These are phyloP conservation scores for Folsomia candida DNA, from an alignment of 2,888 invertebrate genomes.

Conservation along the genomic window DNA sequence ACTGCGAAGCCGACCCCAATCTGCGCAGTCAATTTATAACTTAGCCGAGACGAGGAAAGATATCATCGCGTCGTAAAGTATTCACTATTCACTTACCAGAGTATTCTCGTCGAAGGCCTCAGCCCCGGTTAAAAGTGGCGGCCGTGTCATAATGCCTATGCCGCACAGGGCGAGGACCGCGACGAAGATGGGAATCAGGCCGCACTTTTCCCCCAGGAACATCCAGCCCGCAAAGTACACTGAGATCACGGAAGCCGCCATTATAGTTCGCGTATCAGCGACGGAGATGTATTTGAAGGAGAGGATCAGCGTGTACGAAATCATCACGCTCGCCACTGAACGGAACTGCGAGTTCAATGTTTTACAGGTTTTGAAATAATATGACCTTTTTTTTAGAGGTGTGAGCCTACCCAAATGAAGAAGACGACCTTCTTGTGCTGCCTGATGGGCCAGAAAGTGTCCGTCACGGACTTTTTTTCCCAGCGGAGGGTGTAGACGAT, in stretches of 20 bases:
- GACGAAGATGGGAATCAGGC: slow-evolving; percentile 34
- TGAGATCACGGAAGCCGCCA: slow-evolving; percentile 38
- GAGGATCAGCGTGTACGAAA: slow-evolving; percentile 34
- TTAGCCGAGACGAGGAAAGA: too few relatives aligned
- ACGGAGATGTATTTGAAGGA: slow-evolving; percentile 40
- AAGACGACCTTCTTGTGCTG: slow-evolving; percentile 33
- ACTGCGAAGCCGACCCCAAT: slow-evolving; percentile 23
- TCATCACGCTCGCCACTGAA: slow-evolving; percentile 29
- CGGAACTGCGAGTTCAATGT: slow-evolving; percentile 38
- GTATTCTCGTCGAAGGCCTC: slow-evolving; percentile 34
- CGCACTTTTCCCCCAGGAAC: slow-evolving; percentile 39
- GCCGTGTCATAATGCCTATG: slow-evolving; percentile 41
- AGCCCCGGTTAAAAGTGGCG: slow-evolving; percentile 40
- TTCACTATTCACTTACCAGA: slow-evolving; percentile 20
- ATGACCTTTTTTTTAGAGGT: too few relatives aligned
- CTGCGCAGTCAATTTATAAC: too few relatives aligned
- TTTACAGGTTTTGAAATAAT: too few relatives aligned
- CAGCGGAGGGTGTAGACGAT: slow-evolving; percentile 35
- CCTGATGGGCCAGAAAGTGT: slow-evolving; percentile 27
- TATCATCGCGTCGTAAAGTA: too few relatives aligned
- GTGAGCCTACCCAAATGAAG: slow-evolving; percentile 44
- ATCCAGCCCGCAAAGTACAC: slow-evolving; percentile 43
- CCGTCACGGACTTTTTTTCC: slow-evolving; percentile 37
- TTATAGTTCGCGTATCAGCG: slow-evolving; percentile 38
- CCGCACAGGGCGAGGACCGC: slow-evolving; percentile 38